Base-by-base conservation (phyloP, 2,888 invertebrate species). In the Trichopoda pennipes region DNA sequence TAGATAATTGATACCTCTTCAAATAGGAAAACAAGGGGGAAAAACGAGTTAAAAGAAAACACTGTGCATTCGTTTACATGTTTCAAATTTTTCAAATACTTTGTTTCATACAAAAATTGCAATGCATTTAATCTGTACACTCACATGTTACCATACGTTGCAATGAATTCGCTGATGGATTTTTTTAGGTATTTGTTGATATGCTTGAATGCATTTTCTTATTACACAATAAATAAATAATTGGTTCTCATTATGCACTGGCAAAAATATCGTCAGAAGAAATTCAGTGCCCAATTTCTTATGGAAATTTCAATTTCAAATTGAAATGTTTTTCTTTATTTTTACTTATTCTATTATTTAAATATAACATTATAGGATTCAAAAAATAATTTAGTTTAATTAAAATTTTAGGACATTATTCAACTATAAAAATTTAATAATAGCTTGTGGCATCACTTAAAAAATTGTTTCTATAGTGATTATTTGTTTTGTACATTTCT, bases 1-100 rank as follows among this genome's bases (percentile, higher is more conserved):
- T 73, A 74, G 61, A 80, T 79, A 80, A 74, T 68, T 80, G 61
- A 80, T 79, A 74, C 68, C 68, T 80, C 68, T 74, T 80, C 73
- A 61, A 74, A 77, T 35, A 63, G 28, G 44, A 38, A 55, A 60
- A 23, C 44, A 23, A 63, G 56, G 47, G 21, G 47, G 21, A 19
- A 56, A 69, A 51, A 38, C 32, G 19, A 44, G 42, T 16, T n/a
- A 14, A 42, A 53, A 51, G 28, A 69, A 78, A 78, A 66, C 35
- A 14, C 68, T 79, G 73, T 47, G 35, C 64, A 51, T 44, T 79
- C 66, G 66, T 73, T 53, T 58, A 66, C 66, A 68, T 61, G 44
- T 47, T 61, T 47, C 2, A 68, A 44, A 73, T 79, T 68, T 79
- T 80, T 80, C 28, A 68, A 74, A 74, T 74, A 80, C 73, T 80